Evolutionary conservation across 2,888 invertebrate genomes (phyloP), one percentile per base, ranked within the genome.

Genomic region (Diaprepes abbreviatus): DNA sequence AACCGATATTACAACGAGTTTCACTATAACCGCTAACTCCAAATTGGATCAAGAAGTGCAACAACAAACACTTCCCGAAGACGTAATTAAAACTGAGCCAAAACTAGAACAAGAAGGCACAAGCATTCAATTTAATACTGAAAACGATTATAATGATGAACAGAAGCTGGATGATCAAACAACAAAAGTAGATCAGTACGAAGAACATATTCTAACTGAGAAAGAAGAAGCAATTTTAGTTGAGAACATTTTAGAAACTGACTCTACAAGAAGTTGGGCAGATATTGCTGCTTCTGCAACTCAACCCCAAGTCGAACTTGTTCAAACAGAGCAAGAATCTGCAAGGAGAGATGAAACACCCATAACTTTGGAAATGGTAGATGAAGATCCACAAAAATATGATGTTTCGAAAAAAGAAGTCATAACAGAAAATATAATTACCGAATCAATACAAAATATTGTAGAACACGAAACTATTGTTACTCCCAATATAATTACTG

Each of bases 231-330:
- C n/a, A 43, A 43, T 2, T 43, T 19, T n/a, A 2, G 17, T 1
- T n/a, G 21, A 43, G 19, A 21, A 19, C 3, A 19, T 1, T 21
- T 19, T 21, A 2, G 21, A 43, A 43, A 21, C 10, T 10, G 14
- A 31, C 6, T 28, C 14, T 21, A 31, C 7, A 31, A 55, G 24
- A n/a, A 57, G 43, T 33, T 65, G 65, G 65, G 65, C 65, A 16
- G 48, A 36, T 35, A 35, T 65, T 24, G 54, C 64, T 17, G 45
- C 64, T 19, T 12, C 43, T 21, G 45, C 57, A 57, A 14, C 24
- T 17, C 12, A 24, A 21, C 60, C 60, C 1, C 45, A 38, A 4
- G 10, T 36, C 9, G 21, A 21, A 1, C n/a, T n/a, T 6, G 33
- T 16, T 40, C 17, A 14, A 17, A 16, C 16, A 38, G 14, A 38